Evolutionary conservation across 1,140 invertebrate genomes (phyloP).

Genomic region (Temnothorax longispinosus): DNA sequence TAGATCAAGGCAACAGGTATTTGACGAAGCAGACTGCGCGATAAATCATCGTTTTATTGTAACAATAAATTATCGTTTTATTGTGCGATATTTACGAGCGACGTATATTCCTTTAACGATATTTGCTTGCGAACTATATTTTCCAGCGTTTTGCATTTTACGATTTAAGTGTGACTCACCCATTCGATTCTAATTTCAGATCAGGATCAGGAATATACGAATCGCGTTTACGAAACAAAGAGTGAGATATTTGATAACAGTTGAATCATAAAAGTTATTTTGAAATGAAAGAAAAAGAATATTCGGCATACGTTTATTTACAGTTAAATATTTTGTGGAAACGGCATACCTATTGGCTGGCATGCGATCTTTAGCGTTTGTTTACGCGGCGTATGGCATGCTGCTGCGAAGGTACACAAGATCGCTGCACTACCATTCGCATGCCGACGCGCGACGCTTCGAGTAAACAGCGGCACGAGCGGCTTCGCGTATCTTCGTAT

Average conservation of each 20-base stretch:
- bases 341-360: neutral
- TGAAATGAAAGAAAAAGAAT: neutral
- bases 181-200: neutral
- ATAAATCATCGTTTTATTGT: neutral
- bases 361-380: neutral
- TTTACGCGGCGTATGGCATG: neutral
- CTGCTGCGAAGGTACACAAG: neutral
- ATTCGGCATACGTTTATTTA: neutral
- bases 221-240: neutral
- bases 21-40: neutral
- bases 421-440: neutral
- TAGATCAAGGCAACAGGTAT: conserved; percentile 22
- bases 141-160: neutral
- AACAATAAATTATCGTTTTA: conserved; percentile 22
- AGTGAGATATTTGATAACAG: neutral
- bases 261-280: neutral
- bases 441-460: neutral
- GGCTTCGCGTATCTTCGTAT: neutral
- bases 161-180: neutral
- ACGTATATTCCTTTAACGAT: conserved; percentile 1
- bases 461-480: neutral
- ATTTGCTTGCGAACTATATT: neutral
- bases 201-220: neutral
- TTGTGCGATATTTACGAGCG: neutral
- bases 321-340: neutral